Evolutionary conservation across 2,113 vertebrate species (phyloP).

Genomic region (Hiodon tergisus): DNA sequence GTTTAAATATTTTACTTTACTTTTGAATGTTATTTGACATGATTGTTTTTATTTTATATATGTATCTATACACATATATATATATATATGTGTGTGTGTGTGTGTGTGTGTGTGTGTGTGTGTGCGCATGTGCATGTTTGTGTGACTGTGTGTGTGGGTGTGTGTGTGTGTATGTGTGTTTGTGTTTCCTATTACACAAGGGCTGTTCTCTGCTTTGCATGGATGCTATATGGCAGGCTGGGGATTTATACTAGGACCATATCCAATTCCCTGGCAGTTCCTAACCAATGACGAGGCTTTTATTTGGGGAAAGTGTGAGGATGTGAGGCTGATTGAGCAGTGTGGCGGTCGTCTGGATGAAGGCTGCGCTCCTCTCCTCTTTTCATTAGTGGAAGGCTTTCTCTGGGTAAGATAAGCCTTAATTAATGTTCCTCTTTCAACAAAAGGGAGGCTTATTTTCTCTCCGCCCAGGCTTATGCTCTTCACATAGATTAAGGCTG

Average conservation of each 20-base stretch:
- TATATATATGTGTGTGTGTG: constrained; percentile 22
- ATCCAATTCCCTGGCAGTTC: neutral
- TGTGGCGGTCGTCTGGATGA: constrained; percentile 12
- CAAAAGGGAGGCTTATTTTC: constrained; percentile 20
- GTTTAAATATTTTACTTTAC: too few species aligned
- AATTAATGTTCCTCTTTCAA: constrained; percentile 31
- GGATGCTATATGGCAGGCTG: neutral
- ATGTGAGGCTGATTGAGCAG: neutral
- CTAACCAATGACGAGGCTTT: neutral
- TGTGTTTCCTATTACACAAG: neutral
- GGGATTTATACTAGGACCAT: neutral
- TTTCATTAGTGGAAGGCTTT: constrained; percentile 21
- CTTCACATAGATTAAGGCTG: constrained; percentile 21
- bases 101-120: too few species aligned
- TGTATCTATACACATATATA: neutral
- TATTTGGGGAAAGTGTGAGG: neutral
- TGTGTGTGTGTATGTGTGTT: too few species aligned
- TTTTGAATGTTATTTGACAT: too few species aligned
- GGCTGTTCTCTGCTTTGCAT: neutral
- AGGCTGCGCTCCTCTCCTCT: neutral
- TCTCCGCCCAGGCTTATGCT: constrained; percentile 4
- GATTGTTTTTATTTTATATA: neutral
- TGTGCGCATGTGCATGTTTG: too few species aligned
- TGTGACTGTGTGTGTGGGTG: too few species aligned
- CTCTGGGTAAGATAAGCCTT: constrained; percentile 33